Conservation (phyloP, 1,140 invertebrate species). For the Temnothorax nylanderi region DNA sequence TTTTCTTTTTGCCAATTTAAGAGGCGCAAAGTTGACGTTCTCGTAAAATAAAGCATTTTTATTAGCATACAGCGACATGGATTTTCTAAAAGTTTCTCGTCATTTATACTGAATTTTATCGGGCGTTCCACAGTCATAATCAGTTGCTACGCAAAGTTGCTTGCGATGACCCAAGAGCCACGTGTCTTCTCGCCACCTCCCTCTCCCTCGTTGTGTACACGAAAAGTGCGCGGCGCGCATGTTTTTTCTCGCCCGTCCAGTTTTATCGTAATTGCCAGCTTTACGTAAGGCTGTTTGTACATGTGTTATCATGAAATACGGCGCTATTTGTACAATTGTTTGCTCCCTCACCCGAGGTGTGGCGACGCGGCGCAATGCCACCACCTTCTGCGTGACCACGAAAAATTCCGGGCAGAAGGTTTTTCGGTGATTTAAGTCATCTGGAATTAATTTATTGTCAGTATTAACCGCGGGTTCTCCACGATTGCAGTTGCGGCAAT, state of each 20-base stretch:
- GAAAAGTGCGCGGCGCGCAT: slow-evolving; percentile 58
- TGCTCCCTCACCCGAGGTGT: slow-evolving; percentile 75
- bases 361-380: slow-evolving; percentile 63
- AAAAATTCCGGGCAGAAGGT: slow-evolving; percentile 74
- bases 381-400: slow-evolving; percentile 78
- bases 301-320: slow-evolving; percentile 84
- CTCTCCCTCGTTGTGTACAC: slow-evolving; percentile 45
- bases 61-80: neutral
- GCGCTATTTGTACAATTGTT: slow-evolving; percentile 84
- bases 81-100: neutral
- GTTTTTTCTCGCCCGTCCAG: slow-evolving; percentile 80
- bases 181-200: slow-evolving; percentile 54
- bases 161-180: slow-evolving; percentile 65
- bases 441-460: slow-evolving; percentile 70
- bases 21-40: too few species aligned
- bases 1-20: neutral
- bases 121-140: neutral
- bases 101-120: slow-evolving; percentile 6
- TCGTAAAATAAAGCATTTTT: neutral
- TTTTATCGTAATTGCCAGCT: slow-evolving; percentile 83
- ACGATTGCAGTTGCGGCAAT: neutral
- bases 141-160: slow-evolving; percentile 25
- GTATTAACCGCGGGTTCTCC: slow-evolving; percentile 17
- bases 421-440: slow-evolving; percentile 59
- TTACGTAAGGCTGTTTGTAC: slow-evolving; percentile 84